These are phyloP conservation scores for Amphipoea oculea DNA, from an alignment of 2,888 invertebrate species.

Conservation along the genomic window DNA sequence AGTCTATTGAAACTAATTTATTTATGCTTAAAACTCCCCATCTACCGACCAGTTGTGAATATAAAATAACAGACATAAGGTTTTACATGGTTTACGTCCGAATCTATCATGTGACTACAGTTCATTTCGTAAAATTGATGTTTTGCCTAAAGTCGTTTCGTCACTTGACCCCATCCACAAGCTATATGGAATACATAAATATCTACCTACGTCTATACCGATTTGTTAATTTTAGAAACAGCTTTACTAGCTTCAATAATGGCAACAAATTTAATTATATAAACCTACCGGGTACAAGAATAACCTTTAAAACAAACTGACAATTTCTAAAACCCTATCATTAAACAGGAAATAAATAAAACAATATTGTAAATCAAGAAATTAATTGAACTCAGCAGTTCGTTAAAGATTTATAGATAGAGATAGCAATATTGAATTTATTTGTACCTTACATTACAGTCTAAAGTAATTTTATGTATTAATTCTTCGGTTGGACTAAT, in stretches of 20 bases:
- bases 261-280: slow-evolving; percentile 29
- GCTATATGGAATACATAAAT: slow-evolving; percentile 33
- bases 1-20: slow-evolving; percentile 53
- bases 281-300: slow-evolving; percentile 27
- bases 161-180: slow-evolving; percentile 11
- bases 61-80: not conserved
- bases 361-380: slow-evolving; percentile 45
- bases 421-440: slow-evolving; percentile 33
- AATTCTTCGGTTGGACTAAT: slow-evolving; percentile 22
- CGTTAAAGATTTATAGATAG: slow-evolving; percentile 38
- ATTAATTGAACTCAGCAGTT: slow-evolving; percentile 39
- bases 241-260: slow-evolving; percentile 34
- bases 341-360: slow-evolving; percentile 32
- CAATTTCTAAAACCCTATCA: slow-evolving; percentile 31
- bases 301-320: slow-evolving; percentile 25
- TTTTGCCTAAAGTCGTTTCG: not conserved
- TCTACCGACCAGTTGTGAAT: not conserved
- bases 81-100: not conserved
- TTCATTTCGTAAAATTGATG: not conserved
- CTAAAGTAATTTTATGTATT: slow-evolving; percentile 29
- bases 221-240: slow-evolving; percentile 55
- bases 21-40: slow-evolving; percentile 12
- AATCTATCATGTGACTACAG: not conserved
- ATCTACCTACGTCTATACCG: slow-evolving; percentile 64
- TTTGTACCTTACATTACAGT: slow-evolving; percentile 37